Base-by-base conservation (phyloP, 2,888 invertebrate species). In the Taenaris catops region DNA sequence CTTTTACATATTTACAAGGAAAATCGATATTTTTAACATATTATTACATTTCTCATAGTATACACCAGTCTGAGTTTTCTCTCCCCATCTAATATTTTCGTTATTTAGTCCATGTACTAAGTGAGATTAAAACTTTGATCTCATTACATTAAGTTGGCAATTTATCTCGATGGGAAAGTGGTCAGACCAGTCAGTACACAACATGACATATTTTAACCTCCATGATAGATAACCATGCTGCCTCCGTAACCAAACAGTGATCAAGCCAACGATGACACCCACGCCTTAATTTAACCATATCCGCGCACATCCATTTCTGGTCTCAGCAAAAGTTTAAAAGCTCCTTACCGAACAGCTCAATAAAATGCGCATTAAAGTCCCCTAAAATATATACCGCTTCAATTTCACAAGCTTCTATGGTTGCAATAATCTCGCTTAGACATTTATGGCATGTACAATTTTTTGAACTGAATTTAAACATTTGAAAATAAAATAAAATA, bases 291-390 rank as follows among this genome's bases (percentile, higher is more conserved):
- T 44, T 2, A 1, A 46, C 34, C 1, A 42, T 26, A 14, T 51
- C 54, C 6, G 35, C 44, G 32, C 55, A 53, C 1, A 8, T 6
- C 49, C 44, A 47, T 2, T 11, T 11, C 20, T 52, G 51, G 8
- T 57, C 51, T 1, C 5, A 1, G 44, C 41, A 45, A 29, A 43
- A 37, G 3, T 8, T n/a, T 0, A 17, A 8, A 1, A 45, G 8
- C 20, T 43, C 44, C 2, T n/a, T 26, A 16, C 10, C 18, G 25
- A 45, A 44, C 8, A 5, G 8, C 11, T 38, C 25, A n/a, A 4
- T 5, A 3, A 32, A 27, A 18, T 46, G 37, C 1, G 46, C 44
- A 18, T 44, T 46, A 16, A 36, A 46, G 18, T 48, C 44, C 0
- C 44, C 48, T 1, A 47, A 8, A 6, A 48, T 24, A 18, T 29